phyloP scores from a whole-genome alignment of 2,888 invertebrate genomes.

The Eristalinus aeneus region DNA sequence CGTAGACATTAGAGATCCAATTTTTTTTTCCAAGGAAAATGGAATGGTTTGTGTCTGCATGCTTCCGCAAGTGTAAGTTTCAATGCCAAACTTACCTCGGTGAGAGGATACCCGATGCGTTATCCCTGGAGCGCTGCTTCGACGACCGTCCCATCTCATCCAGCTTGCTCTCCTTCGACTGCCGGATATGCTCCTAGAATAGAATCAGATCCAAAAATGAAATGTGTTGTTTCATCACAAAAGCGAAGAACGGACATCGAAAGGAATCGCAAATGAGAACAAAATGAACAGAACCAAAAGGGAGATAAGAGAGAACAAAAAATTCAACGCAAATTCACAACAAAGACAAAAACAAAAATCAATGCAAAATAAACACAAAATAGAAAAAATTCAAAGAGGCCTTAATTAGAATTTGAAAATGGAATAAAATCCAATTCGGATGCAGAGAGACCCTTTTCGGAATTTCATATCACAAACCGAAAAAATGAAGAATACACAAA shows the following conservation, averaged over 20 bases:
- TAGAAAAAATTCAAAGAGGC: not conserved
- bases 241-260: not conserved
- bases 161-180: constrained; percentile 90
- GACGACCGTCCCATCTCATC: constrained; percentile 84
- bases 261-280: not conserved
- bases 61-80: not conserved
- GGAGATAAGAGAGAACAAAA: not conserved
- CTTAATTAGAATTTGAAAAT: not conserved
- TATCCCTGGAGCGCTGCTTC: constrained; percentile 80
- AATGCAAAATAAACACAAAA: not conserved
- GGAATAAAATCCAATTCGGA: not conserved
- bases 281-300: not conserved
- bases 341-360: not conserved
- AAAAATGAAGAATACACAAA: constrained; percentile 3
- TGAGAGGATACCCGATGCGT: constrained; percentile 75
- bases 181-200: constrained; percentile 87
- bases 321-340: not conserved
- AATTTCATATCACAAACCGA: not conserved
- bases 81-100: constrained; percentile 65
- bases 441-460: not conserved
- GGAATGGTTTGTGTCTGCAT: not conserved
- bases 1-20: too few species aligned
- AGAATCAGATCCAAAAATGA: constrained; percentile 2
- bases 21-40: not conserved
- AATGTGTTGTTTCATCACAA: not conserved